A percentile compares a stretch with the other conserved stretches of the same genome.
Evolutionary conservation across 2,888 invertebrate species (phyloP).

Genomic region (Mythimna impura): DNA sequence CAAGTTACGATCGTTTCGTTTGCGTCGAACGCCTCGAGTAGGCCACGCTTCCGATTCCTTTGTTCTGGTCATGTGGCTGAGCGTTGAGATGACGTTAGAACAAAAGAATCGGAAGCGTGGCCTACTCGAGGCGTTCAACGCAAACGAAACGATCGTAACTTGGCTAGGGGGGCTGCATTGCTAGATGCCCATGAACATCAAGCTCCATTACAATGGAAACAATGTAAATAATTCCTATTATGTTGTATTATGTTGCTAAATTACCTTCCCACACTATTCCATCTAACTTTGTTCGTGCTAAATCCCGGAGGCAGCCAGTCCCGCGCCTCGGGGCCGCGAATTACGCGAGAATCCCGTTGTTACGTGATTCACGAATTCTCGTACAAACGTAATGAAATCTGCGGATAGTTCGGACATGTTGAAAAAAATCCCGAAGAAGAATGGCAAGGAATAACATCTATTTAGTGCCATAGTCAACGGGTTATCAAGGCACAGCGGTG

Average conservation of each 20-base stretch:
- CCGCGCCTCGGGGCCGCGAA: conserved; percentile 50
- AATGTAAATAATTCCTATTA: conserved; percentile 48
- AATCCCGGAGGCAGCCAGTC: conserved; percentile 51
- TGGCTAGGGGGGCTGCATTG: neutral
- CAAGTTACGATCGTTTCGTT: too few species aligned
- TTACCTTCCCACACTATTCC: conserved; percentile 49
- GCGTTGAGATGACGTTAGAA: too few species aligned
- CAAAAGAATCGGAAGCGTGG: too few species aligned
- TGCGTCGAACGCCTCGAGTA: too few species aligned
- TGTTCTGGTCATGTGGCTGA: too few species aligned
- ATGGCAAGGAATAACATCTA: neutral
- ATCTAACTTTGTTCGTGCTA: conserved; percentile 62
- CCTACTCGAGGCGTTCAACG: too few species aligned
- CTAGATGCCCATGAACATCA: neutral
- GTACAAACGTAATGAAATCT: conserved; percentile 51
- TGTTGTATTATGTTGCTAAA: conserved; percentile 49
- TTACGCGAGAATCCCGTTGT: conserved; percentile 58
- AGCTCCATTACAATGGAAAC: conserved; percentile 34
- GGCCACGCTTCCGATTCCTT: too few species aligned
- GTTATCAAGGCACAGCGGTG: conserved; percentile 7
- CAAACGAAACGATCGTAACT: too few species aligned
- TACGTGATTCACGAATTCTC: conserved; percentile 64
- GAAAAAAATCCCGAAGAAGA: conserved; percentile 34
- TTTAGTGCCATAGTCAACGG: conserved; percentile 23
- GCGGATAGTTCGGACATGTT: conserved; percentile 40